Percentiles rank a stretch among this genome's conserved stretches.
Conservation (phyloP, 2,888 invertebrate genomes). For the Synanthedon myopaeformis region DNA sequence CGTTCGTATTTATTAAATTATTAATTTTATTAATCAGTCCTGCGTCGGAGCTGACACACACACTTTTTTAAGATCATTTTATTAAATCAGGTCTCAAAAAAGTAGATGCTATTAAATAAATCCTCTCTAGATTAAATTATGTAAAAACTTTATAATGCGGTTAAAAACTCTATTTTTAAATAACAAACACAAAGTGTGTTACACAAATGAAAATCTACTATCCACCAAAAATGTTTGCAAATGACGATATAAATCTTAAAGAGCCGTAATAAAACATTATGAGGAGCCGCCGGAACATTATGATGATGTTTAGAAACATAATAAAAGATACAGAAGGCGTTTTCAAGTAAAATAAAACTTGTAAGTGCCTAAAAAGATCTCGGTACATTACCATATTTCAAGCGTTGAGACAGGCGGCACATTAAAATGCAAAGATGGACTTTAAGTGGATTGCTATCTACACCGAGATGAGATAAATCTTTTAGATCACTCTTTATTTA, state of each 20-base stretch:
- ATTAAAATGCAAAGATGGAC: conserved; percentile 32
- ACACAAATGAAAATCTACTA: too few species aligned
- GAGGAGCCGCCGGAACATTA: not conserved
- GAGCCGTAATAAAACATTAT: not conserved
- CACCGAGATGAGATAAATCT: conserved; percentile 10
- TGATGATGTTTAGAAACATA: not conserved
- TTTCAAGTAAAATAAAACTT: not conserved
- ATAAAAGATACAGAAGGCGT: not conserved
- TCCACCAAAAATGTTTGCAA: not conserved
- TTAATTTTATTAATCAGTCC: too few species aligned
- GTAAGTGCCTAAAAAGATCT: conserved; percentile 4
- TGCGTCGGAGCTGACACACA: too few species aligned
- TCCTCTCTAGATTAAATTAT: too few species aligned
- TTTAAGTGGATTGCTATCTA: conserved; percentile 21
- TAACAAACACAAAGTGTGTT: too few species aligned
- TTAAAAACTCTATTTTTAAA: too few species aligned
- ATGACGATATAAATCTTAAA: not conserved
- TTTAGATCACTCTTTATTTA: not conserved
- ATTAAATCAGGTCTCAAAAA: too few species aligned
- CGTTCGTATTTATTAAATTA: too few species aligned
- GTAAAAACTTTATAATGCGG: too few species aligned
- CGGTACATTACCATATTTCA: conserved; percentile 8
- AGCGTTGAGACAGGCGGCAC: conserved; percentile 11
- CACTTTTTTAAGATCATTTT: too few species aligned
- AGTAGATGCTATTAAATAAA: too few species aligned